These are phyloP conservation scores for Tragelaphus imberbis DNA, from an alignment of 2,113 vertebrate genomes.

Conservation along the genomic window DNA sequence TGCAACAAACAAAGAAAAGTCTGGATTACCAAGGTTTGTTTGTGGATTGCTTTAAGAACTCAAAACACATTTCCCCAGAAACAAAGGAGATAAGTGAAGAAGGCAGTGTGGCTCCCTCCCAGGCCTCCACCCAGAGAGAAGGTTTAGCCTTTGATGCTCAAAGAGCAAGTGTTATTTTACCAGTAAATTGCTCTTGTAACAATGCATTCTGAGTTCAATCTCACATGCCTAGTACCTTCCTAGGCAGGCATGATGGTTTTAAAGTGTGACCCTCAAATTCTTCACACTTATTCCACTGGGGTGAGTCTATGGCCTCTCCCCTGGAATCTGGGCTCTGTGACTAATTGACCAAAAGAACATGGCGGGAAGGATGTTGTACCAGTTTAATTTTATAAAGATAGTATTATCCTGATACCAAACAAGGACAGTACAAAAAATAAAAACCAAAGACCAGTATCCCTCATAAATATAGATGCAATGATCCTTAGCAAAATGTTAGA, in stretches of 20 bases:
- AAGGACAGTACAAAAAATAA: not conserved
- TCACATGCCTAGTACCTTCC: not conserved
- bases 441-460: not conserved
- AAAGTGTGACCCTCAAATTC: not conserved
- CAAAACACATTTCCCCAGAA: constrained; percentile 25
- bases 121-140: not conserved
- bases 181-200: not conserved
- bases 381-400: not conserved
- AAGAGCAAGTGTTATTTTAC: not conserved
- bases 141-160: not conserved
- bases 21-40: not conserved
- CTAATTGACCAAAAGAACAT: not conserved
- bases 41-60: not conserved
- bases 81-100: not conserved
- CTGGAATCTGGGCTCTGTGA: not conserved
- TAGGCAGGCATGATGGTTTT: not conserved
- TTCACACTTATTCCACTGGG: not conserved
- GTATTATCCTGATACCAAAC: not conserved
- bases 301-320: not conserved
- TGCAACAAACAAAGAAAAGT: not conserved
- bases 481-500: not conserved
- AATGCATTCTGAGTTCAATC: not conserved
- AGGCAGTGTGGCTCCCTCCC: not conserved
- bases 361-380: not conserved
- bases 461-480: not conserved